Evolutionary conservation across 2,797 vertebrate genomes (phyloP), one percentile per base, ranked within the genome.

Genomic region (Lacerta bilineata): DNA sequence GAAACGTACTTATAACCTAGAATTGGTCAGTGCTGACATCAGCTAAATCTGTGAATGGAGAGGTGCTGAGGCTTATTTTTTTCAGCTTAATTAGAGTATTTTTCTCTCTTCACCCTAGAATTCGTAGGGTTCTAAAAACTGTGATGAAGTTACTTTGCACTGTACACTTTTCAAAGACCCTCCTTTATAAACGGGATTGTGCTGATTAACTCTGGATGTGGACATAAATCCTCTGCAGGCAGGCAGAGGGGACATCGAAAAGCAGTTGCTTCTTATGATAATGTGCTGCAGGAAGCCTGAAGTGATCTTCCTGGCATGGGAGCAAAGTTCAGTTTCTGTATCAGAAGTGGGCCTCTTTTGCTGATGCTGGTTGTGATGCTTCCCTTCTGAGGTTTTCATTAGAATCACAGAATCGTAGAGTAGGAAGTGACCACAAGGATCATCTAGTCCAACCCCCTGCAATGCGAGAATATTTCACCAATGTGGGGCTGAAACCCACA

Each of bases 141-240:
- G 20, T 64, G 6, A 83, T 72, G 50, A 18, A 23, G 18, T 25
- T 41, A 10, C 43, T 59, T 55, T 64, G n/a, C 69, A 18, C 7
- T 15, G 23, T 29, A 20, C 29, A 36, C n/a, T 10, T 80, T 71
- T 80, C 46, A 68, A 17, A 33, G 3, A 25, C 41, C 64, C 25
- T 80, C 15, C 27, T 81, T 87, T 81, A 61, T 87, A 59, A 59
- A 69, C 5, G 9, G 71, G 33, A 3, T 39, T 72, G 27, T 72
- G 69, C 7, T 71, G 59, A 11, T 74, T 83, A 76, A 76, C 20
- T 75, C 83, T 91, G 88, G 80, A n/a, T 87, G 61, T 46, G 92
- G 91, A 77, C 85, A 50, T 87, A 90, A 90, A 91, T 92, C 0
- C 0, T 92, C 85, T 93, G 79, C 85, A 89, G 91, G 91, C 89